Evolutionary conservation across 2,113 vertebrate species (phyloP), one percentile per base, ranked within the genome.

Genomic region (Apteryx owenii): DNA sequence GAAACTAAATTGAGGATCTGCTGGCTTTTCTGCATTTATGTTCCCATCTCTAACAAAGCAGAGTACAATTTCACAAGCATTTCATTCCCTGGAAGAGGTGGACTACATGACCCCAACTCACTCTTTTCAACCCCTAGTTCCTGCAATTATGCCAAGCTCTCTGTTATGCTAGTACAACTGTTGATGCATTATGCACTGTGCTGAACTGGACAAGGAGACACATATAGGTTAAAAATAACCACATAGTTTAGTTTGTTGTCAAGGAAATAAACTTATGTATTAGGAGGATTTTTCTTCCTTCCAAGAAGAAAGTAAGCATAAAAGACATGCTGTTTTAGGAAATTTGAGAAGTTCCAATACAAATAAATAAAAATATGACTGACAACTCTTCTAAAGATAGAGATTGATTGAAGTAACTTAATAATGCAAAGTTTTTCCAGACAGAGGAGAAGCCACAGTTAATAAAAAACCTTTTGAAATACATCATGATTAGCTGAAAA

Each of bases 121-220:
- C 69, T 9, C 66, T 58, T 46, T 46, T 29, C 76, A 83, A 4
- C 5, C 4, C 42, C 13, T 36, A 31, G 53, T 1, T 88, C n/a
- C 70, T 73, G 53, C 17, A 80, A 51, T 25, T 3, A 0, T 4
- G 23, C 40, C 64, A 58, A 19, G 69, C 53, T 70, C 53, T 25
- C 64, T 42, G 68, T 8, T 82, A 51, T n/a, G 58, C 53, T 64
- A 60, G 4, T 21, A 23, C 36, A 82, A 26, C 29, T 62, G 22
- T 42, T 64, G 3, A n/a, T 38, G 42, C 62, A 20, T 29, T 16
- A 51, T 0, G 5, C 18, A 73, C 48, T 0, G 5, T 13, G 69
- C 53, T 81, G 20, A 81, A 15, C 38, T 1, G 3, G 68, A 54
- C 40, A 62, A 71, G 66, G 33, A 19, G 75, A 2, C 1, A 81